Evolutionary conservation across 2,888 invertebrate genomes (phyloP), one percentile per base, ranked within the genome.

Genomic region (Dichetophora obliterata): DNA sequence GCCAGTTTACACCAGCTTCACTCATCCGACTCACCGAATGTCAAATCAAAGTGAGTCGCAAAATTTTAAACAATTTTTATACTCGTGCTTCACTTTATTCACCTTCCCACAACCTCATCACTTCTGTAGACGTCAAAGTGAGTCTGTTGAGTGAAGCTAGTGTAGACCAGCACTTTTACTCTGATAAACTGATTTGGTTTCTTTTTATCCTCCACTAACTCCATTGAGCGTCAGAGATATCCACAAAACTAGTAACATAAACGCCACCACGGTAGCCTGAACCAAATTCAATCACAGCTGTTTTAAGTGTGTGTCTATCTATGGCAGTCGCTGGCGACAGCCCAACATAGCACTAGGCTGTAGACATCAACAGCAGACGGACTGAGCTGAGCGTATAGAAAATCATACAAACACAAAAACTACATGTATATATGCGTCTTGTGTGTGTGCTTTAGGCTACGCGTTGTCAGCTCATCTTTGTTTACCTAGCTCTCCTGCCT

Each of bases 231-330:
- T 50, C 50, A n/a, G 27, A 27, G 8, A 50, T n/a, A 68, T 50
- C 48, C 27, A 48, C 68, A 68, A 48, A 48, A 50, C 68, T 48
- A 16, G 27, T 24, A 19, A 5, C 48, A 34, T 63, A 34, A 27
- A 31, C 22, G 48, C 50, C 68, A 48, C 71, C 57, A 54, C 59
- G 31, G 6, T 48, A 52, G 16, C 34, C 66, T 75, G 52, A 76
- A 71, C 76, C 54, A 65, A 57, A 72, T 73, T 66, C 68, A 74
- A 77, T 75, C 70, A 77, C 77, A 77, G 77, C 77, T 77, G 77
- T 75, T 77, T 74, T 57, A 59, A 68, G 70, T 70, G 70, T 70
- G 70, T 70, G 70, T 70, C 74, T 70, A 57, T 77, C 65, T 50
- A 68, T n/a, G 16, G 66, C 43, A 43, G 11, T 2, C 27, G 27